phyloP scores from a whole-genome alignment of 2,113 vertebrate species.

The Chamaea fasciata region DNA sequence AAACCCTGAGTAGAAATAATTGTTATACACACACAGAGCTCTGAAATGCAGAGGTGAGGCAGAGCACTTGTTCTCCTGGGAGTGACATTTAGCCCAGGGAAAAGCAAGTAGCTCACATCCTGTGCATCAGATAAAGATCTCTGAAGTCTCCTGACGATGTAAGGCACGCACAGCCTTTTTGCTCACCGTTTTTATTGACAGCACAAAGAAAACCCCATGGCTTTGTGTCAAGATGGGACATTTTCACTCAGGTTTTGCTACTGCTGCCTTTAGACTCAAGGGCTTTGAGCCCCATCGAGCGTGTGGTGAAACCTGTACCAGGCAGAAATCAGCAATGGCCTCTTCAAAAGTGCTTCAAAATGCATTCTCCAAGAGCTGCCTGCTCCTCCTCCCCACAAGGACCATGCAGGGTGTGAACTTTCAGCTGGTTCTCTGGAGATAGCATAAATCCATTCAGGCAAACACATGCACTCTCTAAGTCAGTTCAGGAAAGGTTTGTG shows the following conservation, averaged over 20 bases:
- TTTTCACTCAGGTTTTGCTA: not conserved
- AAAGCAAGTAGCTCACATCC: not conserved
- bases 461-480: not conserved
- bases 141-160: not conserved
- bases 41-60: not conserved
- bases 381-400: not conserved
- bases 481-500: not conserved
- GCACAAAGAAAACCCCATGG: not conserved
- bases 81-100: not conserved
- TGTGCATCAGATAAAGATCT: not conserved
- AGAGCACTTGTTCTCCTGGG: not conserved
- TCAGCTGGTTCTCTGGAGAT: conserved; percentile 24
- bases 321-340: not conserved
- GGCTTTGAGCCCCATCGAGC: not conserved
- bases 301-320: not conserved
- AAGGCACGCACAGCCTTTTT: not conserved
- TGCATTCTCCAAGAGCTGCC: not conserved
- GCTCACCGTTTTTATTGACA: not conserved
- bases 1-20: not conserved
- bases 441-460: not conserved
- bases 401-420: not conserved
- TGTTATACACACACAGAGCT: not conserved
- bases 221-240: not conserved
- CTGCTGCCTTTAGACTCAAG: not conserved
- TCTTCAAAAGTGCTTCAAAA: not conserved